phyloP scores from a whole-genome alignment of 2,797 vertebrate species.

The Molossus molossus region DNA sequence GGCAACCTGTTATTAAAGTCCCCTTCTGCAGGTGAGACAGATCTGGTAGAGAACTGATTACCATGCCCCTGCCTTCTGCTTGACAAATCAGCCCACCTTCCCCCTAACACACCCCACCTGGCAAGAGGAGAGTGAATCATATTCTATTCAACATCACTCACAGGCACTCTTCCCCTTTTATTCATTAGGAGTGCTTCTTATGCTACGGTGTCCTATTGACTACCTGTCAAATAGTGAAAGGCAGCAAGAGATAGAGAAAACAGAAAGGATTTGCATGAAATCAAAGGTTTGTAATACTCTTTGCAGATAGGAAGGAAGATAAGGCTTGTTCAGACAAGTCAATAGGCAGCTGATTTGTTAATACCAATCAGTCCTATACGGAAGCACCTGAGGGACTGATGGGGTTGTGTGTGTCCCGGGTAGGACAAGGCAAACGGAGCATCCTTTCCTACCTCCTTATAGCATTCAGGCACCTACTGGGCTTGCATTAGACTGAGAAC shows the following conservation, averaged over 20 bases:
- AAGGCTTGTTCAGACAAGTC: constrained; percentile 48
- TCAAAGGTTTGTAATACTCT: constrained; percentile 53
- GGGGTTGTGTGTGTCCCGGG: neutral
- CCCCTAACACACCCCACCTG: neutral
- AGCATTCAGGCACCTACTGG: fast-evolving
- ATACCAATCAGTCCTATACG: neutral
- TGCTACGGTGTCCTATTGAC: constrained; percentile 52
- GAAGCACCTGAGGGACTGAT: neutral
- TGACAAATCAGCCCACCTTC: constrained; percentile 82
- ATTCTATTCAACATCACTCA: constrained; percentile 57
- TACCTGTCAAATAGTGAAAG: constrained; percentile 24
- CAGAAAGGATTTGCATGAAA: constrained; percentile 70
- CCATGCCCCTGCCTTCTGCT: constrained; percentile 73
- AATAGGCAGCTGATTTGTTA: neutral
- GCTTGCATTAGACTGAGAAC: neutral
- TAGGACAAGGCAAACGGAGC: neutral
- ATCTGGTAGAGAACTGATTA: constrained; percentile 85
- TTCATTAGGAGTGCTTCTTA: constrained; percentile 60
- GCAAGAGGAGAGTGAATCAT: constrained; percentile 79
- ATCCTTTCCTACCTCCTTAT: neutral
- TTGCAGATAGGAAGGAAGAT: constrained; percentile 45
- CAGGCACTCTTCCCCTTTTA: neutral
- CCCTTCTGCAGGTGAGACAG: constrained; percentile 85
- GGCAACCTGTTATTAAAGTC: constrained; percentile 88
- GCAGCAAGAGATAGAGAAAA: constrained; percentile 3